phyloP scores from a whole-genome alignment of 2,113 vertebrate species.

The Sinocyclocheilus anshuiensis region DNA sequence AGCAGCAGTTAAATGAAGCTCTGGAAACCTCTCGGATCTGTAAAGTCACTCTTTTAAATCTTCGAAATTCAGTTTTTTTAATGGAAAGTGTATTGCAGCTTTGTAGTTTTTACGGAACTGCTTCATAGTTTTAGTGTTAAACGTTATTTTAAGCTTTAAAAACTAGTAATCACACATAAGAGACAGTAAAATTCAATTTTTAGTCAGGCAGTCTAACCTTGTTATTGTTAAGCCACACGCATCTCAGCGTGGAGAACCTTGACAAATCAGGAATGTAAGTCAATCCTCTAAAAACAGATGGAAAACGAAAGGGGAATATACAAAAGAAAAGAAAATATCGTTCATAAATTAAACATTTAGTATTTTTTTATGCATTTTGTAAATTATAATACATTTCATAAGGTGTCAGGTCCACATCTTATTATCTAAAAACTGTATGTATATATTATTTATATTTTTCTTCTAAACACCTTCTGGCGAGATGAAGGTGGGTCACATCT shows the following conservation, averaged over 20 bases:
- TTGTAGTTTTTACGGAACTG: too few species aligned
- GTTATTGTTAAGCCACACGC: conserved; percentile 46
- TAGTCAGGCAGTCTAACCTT: conserved; percentile 11
- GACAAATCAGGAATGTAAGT: conserved; percentile 37
- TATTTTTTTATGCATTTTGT: not conserved
- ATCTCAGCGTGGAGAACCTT: conserved; percentile 37
- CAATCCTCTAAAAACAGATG: not conserved
- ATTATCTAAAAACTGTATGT: not conserved
- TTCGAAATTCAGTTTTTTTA: too few species aligned
- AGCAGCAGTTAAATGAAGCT: conserved; percentile 37
- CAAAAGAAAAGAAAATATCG: not conserved
- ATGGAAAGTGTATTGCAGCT: too few species aligned
- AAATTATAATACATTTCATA: not conserved
- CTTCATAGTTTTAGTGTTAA: not conserved
- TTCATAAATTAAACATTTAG: not conserved
- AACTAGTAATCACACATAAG: not conserved
- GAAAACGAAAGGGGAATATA: not conserved
- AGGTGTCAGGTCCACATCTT: not conserved
- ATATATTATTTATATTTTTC: not conserved
- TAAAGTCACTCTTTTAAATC: not conserved
- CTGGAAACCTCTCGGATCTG: conserved; percentile 21
- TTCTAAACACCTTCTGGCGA: conserved; percentile 17
- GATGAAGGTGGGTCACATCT: conserved; percentile 16
- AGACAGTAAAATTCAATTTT: not conserved
- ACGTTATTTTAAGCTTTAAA: not conserved